phyloP scores from a whole-genome alignment of 1,140 invertebrate genomes.

The Arion vulgaris region DNA sequence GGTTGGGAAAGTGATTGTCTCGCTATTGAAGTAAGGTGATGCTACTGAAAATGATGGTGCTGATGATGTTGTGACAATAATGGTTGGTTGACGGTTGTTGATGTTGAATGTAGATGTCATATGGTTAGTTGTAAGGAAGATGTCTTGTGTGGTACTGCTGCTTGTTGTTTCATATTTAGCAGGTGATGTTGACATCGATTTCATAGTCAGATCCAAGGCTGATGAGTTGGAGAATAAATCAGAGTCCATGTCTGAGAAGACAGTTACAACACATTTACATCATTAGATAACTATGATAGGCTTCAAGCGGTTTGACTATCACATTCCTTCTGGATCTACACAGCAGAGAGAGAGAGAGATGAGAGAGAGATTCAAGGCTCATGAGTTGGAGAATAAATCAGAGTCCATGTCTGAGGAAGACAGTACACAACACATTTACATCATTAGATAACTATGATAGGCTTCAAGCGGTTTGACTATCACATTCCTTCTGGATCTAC shows the following conservation, averaged over 20 bases:
- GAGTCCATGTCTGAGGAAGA: slow-evolving; percentile 63
- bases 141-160: too few relatives aligned
- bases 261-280: too few relatives aligned
- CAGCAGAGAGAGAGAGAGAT: too few relatives aligned
- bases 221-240: slow-evolving; percentile 56
- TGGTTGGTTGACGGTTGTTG: slow-evolving; percentile 52
- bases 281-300: too few relatives aligned
- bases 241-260: slow-evolving; percentile 58
- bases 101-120: slow-evolving; percentile 34
- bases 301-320: too few relatives aligned
- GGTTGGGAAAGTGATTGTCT: slow-evolving; percentile 41
- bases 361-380: too few relatives aligned
- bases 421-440: too few relatives aligned
- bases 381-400: slow-evolving; percentile 55
- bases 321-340: too few relatives aligned
- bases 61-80: slow-evolving; percentile 57
- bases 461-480: too few relatives aligned
- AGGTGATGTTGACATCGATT: slow-evolving; percentile 20
- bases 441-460: too few relatives aligned
- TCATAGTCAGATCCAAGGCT: slow-evolving; percentile 54
- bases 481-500: too few relatives aligned
- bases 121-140: slow-evolving; percentile 5
- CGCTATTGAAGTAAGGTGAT: slow-evolving; percentile 12
- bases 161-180: background rate
- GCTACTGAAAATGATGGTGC: slow-evolving; percentile 35